These are phyloP conservation scores for Ceyx cyanopectus DNA, from an alignment of 2,113 vertebrate species.

Conservation along the genomic window DNA sequence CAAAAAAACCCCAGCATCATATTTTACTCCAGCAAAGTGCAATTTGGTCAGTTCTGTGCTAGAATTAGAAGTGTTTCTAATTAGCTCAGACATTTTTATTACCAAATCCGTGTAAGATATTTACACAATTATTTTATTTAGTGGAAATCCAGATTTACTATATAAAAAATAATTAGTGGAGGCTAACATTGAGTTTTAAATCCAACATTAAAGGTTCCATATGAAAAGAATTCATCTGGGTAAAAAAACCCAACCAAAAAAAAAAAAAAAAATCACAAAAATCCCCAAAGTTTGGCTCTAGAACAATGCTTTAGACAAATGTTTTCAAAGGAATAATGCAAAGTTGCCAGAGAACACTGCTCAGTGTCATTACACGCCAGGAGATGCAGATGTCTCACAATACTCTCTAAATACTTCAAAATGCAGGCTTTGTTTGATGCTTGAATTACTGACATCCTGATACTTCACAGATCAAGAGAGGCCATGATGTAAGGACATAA, in stretches of 20 bases:
- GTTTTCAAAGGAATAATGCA: background rate
- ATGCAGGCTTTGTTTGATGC: background rate
- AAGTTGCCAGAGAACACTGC: background rate
- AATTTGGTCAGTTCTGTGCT: background rate
- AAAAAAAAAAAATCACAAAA: background rate
- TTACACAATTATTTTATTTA: background rate
- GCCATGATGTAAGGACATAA: background rate
- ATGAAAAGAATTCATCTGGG: background rate
- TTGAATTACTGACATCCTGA: background rate
- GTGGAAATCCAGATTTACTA: background rate
- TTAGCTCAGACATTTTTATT: background rate
- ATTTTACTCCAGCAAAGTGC: background rate
- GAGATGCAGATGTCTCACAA: background rate
- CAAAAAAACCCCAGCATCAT: background rate
- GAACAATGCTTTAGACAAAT: background rate
- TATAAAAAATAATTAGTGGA: background rate
- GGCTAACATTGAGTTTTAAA: background rate
- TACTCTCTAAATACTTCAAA: background rate
- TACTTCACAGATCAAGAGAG: background rate
- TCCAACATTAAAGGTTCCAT: background rate
- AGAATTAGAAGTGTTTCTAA: background rate
- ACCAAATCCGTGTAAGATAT: background rate
- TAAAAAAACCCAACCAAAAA: background rate
- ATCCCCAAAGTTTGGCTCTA: background rate
- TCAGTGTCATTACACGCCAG: background rate